These are phyloP conservation scores for Aptenodytes patagonicus DNA, from an alignment of 2,113 vertebrate species.

Conservation along the genomic window DNA sequence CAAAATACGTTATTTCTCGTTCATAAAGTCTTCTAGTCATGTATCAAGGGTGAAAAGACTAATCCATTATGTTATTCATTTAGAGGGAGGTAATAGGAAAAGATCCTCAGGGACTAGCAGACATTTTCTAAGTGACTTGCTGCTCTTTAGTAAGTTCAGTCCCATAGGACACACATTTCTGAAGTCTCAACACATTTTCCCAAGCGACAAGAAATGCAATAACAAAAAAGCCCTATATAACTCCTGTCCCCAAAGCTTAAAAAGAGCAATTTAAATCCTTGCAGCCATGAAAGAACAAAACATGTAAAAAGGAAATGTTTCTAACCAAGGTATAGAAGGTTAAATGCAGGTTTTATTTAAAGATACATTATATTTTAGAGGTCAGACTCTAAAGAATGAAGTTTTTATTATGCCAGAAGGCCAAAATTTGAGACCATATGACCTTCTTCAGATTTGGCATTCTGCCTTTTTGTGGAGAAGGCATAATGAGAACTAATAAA, in stretches of 20 bases:
- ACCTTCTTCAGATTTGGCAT: background rate
- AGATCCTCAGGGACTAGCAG: background rate
- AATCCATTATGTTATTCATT: conserved; percentile 42
- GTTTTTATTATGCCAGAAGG: background rate
- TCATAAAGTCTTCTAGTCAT: conserved; percentile 8
- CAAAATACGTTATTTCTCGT: background rate
- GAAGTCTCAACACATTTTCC: background rate
- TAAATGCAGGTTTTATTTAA: background rate
- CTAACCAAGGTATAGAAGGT: background rate
- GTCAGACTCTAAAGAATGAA: background rate
- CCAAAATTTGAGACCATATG: background rate
- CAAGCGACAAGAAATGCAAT: background rate
- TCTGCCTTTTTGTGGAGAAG: background rate
- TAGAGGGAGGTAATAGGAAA: conserved; percentile 28
- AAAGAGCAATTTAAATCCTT: background rate
- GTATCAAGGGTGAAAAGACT: conserved; percentile 21
- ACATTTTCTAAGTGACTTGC: conserved; percentile 33
- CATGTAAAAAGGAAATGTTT: background rate
- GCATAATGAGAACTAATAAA: background rate
- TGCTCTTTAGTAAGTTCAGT: background rate
- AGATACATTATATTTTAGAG: background rate
- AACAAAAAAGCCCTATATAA: background rate
- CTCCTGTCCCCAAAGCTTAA: background rate
- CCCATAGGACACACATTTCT: conserved; percentile 11
- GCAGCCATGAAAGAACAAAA: background rate